A percentile compares a stretch with the other conserved stretches of the same genome.
Conservation (phyloP, 1,140 invertebrate genomes). For the Radopholus similis region DNA sequence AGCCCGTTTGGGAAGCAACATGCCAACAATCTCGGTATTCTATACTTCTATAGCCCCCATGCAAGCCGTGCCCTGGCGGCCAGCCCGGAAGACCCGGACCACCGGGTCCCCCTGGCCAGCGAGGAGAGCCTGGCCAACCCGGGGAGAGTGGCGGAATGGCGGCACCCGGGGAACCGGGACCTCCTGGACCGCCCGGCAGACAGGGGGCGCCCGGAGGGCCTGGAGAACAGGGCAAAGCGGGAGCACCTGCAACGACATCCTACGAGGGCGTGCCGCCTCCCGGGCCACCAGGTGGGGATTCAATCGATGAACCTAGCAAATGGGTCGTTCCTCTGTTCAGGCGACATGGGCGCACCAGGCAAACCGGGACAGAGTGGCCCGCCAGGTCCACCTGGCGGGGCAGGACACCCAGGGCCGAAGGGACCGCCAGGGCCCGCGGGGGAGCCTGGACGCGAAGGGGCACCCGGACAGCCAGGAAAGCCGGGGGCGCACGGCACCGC, state of each 20-base stretch:
- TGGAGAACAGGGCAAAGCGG: conserved; percentile 25
- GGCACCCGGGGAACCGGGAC: conserved; percentile 27
- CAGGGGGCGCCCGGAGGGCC: conserved; percentile 5
- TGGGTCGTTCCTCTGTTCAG: conserved; percentile 4
- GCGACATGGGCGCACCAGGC: conserved; percentile 32
- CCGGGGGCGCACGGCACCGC: conserved; percentile 22
- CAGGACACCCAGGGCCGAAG: conserved; percentile 29
- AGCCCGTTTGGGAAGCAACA: not conserved
- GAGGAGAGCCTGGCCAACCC: not conserved
- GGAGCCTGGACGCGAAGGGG: conserved; percentile 35
- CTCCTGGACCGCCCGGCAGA: conserved; percentile 17
- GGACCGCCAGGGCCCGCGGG: conserved; percentile 35
- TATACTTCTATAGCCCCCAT: conserved; percentile 19
- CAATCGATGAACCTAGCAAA: not conserved
- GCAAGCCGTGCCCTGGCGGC: conserved; percentile 34
- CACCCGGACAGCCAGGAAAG: conserved; percentile 35
- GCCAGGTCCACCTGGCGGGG: conserved; percentile 21
- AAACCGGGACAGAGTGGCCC: conserved; percentile 29
- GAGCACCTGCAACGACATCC: conserved; percentile 38
- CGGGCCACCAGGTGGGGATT: conserved; percentile 15
- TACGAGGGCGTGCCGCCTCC: conserved; percentile 7
- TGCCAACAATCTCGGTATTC: not conserved
- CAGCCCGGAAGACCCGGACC: conserved; percentile 36
- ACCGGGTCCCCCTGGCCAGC: conserved; percentile 46
- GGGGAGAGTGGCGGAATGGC: not conserved